These are phyloP conservation scores for Etia nguti DNA, from an alignment of 2,113 vertebrate genomes.

Conservation along the genomic window DNA sequence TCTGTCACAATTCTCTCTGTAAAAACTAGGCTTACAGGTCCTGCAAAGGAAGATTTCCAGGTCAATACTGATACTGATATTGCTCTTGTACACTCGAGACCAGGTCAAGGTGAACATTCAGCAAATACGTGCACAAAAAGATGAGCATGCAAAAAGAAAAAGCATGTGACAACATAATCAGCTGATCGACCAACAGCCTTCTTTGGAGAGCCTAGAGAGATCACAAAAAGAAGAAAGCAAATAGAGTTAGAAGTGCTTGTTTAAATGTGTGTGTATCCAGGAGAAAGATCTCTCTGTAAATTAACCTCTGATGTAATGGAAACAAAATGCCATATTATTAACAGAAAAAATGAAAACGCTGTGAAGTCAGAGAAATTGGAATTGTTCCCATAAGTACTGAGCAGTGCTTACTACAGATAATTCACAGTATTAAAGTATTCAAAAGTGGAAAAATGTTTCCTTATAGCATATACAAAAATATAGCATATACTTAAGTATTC, in stretches of 20 bases:
- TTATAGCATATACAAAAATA: no score
- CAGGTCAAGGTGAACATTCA: not conserved
- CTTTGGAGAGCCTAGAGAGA: not conserved
- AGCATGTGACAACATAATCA: not conserved
- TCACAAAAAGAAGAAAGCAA: not conserved
- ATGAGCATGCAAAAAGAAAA: not conserved
- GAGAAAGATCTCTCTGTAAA: slow-evolving; percentile 12
- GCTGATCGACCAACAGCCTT: not conserved
- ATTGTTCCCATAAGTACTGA: slow-evolving; percentile 31
- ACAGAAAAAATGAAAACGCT: slow-evolving; percentile 56
- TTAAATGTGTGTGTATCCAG: not conserved
- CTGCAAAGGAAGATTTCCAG: not conserved
- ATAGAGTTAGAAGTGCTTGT: not conserved
- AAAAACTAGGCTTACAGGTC: not conserved
- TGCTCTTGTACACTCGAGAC: not conserved
- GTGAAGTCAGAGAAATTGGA: slow-evolving; percentile 1
- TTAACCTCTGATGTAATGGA: slow-evolving; percentile 49
- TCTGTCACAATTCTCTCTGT: not conserved
- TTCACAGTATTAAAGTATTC: no score
- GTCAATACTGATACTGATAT: slow-evolving; percentile 8
- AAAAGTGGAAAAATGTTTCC: no score
- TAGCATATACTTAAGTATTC: no score
- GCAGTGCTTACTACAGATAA: no score
- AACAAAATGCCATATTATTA: slow-evolving; percentile 44
- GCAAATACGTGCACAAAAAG: not conserved